phyloP scores from a whole-genome alignment of 1,140 invertebrate species.

The Sarcophaga peregrina region DNA sequence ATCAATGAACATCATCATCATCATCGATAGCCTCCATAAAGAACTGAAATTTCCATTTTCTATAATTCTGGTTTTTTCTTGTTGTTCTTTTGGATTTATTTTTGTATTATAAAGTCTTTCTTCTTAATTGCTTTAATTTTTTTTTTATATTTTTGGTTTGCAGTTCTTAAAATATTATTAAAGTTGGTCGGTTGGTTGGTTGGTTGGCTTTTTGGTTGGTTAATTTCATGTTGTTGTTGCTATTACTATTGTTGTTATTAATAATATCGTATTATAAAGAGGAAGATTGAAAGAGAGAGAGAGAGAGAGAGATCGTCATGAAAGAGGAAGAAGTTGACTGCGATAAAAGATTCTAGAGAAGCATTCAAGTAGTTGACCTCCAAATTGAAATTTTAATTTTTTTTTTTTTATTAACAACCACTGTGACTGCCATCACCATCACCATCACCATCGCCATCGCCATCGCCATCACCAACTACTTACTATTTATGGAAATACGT shows the following conservation, averaged over 20 bases:
- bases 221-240: too few species aligned
- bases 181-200: neutral
- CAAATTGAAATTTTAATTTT: slow-evolving; percentile 9
- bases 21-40: neutral
- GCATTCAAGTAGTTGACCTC: slow-evolving; percentile 21
- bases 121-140: neutral
- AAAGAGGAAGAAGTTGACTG: slow-evolving; percentile 17
- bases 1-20: neutral
- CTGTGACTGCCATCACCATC: neutral
- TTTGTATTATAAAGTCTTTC: too few species aligned
- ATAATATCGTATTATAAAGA: too few species aligned
- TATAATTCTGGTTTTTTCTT: neutral
- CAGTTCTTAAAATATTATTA: slow-evolving; percentile 13
- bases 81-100: too few species aligned
- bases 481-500: neutral
- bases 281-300: too few species aligned
- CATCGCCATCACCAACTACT: too few species aligned
- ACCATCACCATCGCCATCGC: too few species aligned
- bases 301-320: too few species aligned
- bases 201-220: neutral
- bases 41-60: neutral
- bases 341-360: neutral
- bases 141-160: neutral
- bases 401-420: neutral
- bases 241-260: too few species aligned